These are phyloP conservation scores for Malthinus seriepunctatus DNA, from an alignment of 2,888 invertebrate species.

Conservation along the genomic window DNA sequence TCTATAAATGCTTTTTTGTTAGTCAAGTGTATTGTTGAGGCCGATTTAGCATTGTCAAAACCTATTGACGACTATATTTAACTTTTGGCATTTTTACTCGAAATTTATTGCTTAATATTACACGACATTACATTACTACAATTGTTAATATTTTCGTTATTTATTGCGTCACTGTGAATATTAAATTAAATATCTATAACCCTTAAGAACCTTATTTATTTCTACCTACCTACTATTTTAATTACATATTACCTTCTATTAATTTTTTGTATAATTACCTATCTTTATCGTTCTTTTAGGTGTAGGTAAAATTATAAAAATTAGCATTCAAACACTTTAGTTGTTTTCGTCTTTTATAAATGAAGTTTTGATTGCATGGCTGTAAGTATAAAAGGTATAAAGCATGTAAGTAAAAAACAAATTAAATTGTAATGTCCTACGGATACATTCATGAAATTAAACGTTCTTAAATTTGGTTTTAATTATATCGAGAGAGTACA, in stretches of 20 bases:
- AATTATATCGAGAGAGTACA: slow-evolving; percentile 1
- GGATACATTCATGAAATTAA: slow-evolving; percentile 1
- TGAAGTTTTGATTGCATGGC: background rate
- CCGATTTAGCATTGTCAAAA: slow-evolving; percentile 40
- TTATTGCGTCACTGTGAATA: slow-evolving; percentile 29
- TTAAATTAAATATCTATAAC: slow-evolving; percentile 14
- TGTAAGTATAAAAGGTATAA: background rate
- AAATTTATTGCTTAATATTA: slow-evolving; percentile 32
- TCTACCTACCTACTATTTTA: too few relatives aligned
- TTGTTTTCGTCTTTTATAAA: background rate
- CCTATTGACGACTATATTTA: slow-evolving; percentile 41
- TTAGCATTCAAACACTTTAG: background rate
- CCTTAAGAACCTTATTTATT: background rate
- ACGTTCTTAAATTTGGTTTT: slow-evolving; percentile 1
- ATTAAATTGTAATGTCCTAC: background rate
- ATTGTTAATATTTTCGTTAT: slow-evolving; percentile 14
- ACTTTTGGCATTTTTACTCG: slow-evolving; percentile 31
- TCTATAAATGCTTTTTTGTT: slow-evolving; percentile 35
- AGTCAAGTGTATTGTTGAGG: slow-evolving; percentile 39
- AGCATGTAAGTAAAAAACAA: background rate
- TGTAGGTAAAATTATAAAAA: too few relatives aligned
- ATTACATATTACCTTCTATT: too few relatives aligned
- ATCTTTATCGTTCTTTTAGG: too few relatives aligned
- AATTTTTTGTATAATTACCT: too few relatives aligned
- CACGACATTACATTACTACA: background rate